Conservation (phyloP, 2,888 invertebrate species). For the Gandaritis pyraliata region DNA sequence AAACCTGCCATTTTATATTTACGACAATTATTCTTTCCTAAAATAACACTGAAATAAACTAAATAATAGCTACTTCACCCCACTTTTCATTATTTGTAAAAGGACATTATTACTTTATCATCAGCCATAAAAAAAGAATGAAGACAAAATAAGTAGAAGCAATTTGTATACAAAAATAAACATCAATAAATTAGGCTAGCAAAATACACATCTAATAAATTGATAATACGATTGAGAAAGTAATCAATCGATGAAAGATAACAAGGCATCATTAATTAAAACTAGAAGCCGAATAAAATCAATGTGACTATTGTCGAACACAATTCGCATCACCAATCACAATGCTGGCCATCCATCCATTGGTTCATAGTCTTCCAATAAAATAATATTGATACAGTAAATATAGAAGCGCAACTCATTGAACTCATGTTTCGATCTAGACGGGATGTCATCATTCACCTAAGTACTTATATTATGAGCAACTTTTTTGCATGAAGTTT, state of each 20-base stretch:
- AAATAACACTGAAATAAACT: no score
- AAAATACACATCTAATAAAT: slow-evolving; percentile 17
- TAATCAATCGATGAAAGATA: slow-evolving; percentile 27
- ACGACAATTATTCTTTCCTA: no score
- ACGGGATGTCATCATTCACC: not conserved
- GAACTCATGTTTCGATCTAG: no score
- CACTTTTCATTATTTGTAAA: no score
- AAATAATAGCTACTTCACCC: no score
- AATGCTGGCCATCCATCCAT: slow-evolving; percentile 69
- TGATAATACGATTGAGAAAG: slow-evolving; percentile 19
- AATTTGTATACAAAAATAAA: slow-evolving; percentile 8
- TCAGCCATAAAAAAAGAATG: no score
- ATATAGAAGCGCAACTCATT: slow-evolving; percentile 17
- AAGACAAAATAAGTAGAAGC: not conserved
- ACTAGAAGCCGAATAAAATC: slow-evolving; percentile 38
- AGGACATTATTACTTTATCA: no score
- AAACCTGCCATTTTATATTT: no score
- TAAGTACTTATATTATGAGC: no score
- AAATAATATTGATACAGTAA: not conserved
- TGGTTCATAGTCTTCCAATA: not conserved
- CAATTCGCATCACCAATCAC: slow-evolving; percentile 56
- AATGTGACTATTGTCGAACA: slow-evolving; percentile 45
- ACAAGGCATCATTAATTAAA: slow-evolving; percentile 33
- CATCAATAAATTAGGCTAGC: slow-evolving; percentile 6
- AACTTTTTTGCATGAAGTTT: no score